phyloP scores from a whole-genome alignment of 2,113 vertebrate species.

The Stegostoma tigrinum region DNA sequence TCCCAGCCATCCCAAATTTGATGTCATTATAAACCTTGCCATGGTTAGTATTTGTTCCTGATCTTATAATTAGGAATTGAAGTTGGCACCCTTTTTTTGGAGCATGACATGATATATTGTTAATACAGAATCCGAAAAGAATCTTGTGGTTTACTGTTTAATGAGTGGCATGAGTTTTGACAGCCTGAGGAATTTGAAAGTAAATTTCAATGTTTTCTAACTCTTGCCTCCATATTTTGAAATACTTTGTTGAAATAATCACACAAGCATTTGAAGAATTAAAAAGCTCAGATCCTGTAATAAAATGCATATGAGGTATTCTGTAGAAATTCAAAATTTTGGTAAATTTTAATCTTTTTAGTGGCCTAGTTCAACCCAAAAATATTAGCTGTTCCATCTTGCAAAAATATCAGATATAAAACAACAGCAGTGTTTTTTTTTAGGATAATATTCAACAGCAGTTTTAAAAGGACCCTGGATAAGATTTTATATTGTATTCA shows the following conservation, averaged over 20 bases:
- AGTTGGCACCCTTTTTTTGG: not conserved
- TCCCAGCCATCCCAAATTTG: not conserved
- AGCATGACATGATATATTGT: not conserved
- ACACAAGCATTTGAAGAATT: not conserved
- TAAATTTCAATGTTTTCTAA: not conserved
- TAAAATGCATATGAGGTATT: not conserved
- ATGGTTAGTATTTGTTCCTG: not conserved
- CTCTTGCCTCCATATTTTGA: not conserved
- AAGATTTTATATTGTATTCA: not conserved
- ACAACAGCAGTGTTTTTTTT: not conserved
- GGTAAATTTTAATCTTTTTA: not conserved
- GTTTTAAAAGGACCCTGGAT: not conserved
- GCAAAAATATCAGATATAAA: not conserved
- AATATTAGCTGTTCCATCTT: not conserved
- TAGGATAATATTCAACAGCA: not conserved
- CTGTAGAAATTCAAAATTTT: not conserved
- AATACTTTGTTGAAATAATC: not conserved
- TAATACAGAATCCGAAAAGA: not conserved
- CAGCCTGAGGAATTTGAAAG: too few relatives aligned
- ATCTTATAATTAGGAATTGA: not conserved
- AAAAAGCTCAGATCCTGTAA: not conserved
- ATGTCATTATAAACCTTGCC: not conserved
- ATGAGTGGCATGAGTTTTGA: not conserved
- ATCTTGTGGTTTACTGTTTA: not conserved
- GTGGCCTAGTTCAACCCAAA: not conserved